Evolutionary conservation across 2,113 vertebrate genomes (phyloP).

Genomic region (Pipra filicauda): DNA sequence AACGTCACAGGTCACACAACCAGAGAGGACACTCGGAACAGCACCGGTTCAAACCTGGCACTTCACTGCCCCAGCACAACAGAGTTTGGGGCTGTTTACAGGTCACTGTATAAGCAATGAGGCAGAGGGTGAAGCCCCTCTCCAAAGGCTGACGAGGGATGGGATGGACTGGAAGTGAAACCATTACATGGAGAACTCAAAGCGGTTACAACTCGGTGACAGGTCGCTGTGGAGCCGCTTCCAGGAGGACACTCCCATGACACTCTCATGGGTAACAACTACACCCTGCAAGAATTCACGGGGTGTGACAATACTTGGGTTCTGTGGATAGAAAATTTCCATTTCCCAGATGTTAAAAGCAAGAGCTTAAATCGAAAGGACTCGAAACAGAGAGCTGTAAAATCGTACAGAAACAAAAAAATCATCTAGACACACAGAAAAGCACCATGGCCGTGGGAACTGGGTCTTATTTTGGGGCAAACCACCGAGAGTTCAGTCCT

Average conservation of each 20-base stretch:
- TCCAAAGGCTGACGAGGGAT: not conserved
- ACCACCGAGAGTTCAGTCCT: rapidly evolving
- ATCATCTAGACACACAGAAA: not conserved
- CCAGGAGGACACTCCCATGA: not conserved
- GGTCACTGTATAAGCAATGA: not conserved
- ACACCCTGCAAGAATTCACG: not conserved
- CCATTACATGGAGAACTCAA: not conserved
- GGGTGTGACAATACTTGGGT: not conserved
- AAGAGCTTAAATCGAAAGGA: not conserved
- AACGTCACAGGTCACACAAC: not conserved
- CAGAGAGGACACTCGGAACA: not conserved
- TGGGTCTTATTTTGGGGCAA: not conserved
- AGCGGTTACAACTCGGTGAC: not conserved
- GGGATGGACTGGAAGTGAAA: not conserved
- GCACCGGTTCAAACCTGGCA: rapidly evolving
- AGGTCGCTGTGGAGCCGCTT: not conserved
- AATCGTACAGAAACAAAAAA: not conserved
- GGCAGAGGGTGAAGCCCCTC: not conserved
- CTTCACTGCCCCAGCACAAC: not conserved
- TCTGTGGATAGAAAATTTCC: not conserved
- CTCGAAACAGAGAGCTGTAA: not conserved
- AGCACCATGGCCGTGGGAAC: rapidly evolving
- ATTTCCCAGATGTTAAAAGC: not conserved
- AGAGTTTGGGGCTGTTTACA: not conserved
- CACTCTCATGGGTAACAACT: not conserved